These are phyloP conservation scores for Actinemys pallida DNA, from an alignment of 2,113 vertebrate species.

Conservation along the genomic window DNA sequence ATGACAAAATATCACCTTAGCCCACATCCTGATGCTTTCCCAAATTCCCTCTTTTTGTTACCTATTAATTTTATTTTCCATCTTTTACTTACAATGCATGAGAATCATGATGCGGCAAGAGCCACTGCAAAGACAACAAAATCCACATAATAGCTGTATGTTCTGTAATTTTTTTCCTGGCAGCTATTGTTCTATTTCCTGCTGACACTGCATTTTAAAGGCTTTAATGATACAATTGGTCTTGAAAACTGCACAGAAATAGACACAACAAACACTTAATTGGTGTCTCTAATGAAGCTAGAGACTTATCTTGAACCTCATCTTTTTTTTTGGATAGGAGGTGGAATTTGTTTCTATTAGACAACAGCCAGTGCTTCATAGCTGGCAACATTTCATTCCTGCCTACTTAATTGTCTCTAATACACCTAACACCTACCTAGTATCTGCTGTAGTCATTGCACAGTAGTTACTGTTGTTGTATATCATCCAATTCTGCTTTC, in stretches of 20 bases:
- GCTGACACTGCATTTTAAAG: constrained; percentile 73
- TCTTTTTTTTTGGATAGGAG: neutral
- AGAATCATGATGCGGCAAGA: constrained; percentile 19
- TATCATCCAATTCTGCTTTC: constrained; percentile 15
- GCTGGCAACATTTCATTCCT: constrained; percentile 13
- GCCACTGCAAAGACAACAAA: constrained; percentile 29
- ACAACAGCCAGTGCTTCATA: constrained; percentile 17
- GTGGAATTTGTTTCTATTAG: constrained; percentile 42
- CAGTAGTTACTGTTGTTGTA: neutral
- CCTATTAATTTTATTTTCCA: neutral
- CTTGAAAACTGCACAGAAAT: constrained; percentile 73
- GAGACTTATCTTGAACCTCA: constrained; percentile 45
- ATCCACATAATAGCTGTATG: constrained; percentile 19
- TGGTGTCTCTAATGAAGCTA: constrained; percentile 61
- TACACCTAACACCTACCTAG: neutral
- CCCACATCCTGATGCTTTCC: neutral
- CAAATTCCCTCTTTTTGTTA: neutral
- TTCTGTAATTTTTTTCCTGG: constrained; percentile 54
- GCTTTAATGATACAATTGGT: constrained; percentile 78
- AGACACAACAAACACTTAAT: constrained; percentile 70
- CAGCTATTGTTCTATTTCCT: constrained; percentile 75
- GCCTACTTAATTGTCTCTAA: constrained; percentile 55
- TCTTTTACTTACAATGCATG: neutral
- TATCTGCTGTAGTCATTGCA: neutral
- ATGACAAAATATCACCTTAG: neutral